phyloP scores from a whole-genome alignment of 1,140 invertebrate genomes.

The Cyphomyrmex costatus region DNA sequence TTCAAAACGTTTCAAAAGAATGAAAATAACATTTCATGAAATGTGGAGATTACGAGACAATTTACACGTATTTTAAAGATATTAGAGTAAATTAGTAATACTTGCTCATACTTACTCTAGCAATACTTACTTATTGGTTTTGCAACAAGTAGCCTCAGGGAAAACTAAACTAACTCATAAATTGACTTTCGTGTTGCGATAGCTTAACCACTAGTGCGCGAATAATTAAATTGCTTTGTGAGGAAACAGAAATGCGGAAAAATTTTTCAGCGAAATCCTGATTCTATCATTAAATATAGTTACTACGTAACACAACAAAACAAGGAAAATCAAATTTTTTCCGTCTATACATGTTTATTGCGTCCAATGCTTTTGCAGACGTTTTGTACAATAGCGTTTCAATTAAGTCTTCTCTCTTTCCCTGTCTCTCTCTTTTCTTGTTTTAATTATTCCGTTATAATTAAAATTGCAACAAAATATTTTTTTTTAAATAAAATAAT shows the following conservation, averaged over 20 bases:
- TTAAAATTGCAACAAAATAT: conserved; percentile 13
- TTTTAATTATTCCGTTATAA: conserved; percentile 31
- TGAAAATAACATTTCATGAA: background rate
- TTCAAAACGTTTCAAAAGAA: background rate
- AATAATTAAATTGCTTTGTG: conserved; percentile 64
- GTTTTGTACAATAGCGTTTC: background rate
- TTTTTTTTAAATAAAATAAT: background rate
- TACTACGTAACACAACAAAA: conserved; percentile 34
- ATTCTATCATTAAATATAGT: conserved; percentile 52
- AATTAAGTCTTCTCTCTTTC: conserved; percentile 22
- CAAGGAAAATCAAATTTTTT: conserved; percentile 38
- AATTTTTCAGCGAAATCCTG: conserved; percentile 38
- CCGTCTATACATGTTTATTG: conserved; percentile 5
- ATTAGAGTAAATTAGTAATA: background rate
- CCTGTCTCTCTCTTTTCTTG: background rate
- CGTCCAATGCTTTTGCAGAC: background rate
- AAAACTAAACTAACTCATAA: conserved; percentile 49
- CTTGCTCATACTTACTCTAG: conserved; percentile 25
- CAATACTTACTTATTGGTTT: conserved; percentile 45
- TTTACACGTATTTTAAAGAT: background rate
- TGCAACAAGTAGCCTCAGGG: conserved; percentile 29
- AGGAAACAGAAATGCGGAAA: conserved; percentile 53
- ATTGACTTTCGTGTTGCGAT: conserved; percentile 51
- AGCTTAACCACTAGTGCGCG: conserved; percentile 40
- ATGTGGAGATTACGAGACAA: background rate